Percentiles rank a stretch among this genome's conserved stretches.
Conservation (phyloP, 1,140 invertebrate genomes). For the Coenobita brevimanus region DNA sequence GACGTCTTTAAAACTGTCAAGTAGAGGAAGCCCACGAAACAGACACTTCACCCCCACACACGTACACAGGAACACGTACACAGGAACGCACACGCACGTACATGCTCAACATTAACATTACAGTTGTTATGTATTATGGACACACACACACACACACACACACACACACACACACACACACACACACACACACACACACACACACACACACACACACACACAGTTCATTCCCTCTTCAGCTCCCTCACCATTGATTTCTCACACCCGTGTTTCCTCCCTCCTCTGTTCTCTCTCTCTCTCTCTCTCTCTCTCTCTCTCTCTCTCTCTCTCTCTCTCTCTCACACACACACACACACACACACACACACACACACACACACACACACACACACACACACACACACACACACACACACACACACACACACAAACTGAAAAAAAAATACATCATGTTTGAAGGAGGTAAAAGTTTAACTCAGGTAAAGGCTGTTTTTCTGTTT, state of each 20-base stretch:
- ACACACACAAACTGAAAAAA: too few relatives aligned
- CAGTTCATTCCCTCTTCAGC: neutral
- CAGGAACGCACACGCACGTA: too few relatives aligned
- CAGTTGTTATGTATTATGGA: too few relatives aligned
- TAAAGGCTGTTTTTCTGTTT: neutral
- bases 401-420: neutral
- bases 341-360: neutral
- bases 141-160: neutral
- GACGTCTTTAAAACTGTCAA: too few relatives aligned
- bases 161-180: slow-evolving; percentile 11
- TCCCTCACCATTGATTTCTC: neutral
- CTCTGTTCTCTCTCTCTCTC: slow-evolving; percentile 21
- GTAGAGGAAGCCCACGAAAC: too few relatives aligned
- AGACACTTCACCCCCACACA: too few relatives aligned
- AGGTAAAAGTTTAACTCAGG: too few relatives aligned
- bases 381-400: slow-evolving; percentile 4
- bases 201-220: slow-evolving; percentile 4
- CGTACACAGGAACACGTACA: too few relatives aligned
- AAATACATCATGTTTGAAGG: too few relatives aligned
- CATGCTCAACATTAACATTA: too few relatives aligned
- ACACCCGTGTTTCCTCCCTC: neutral
- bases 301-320: slow-evolving; percentile 24
- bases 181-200: slow-evolving; percentile 11
- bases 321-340: slow-evolving; percentile 20
- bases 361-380: neutral